Base-by-base conservation (phyloP, 2,888 invertebrate genomes). In the Archips crataeganus region DNA sequence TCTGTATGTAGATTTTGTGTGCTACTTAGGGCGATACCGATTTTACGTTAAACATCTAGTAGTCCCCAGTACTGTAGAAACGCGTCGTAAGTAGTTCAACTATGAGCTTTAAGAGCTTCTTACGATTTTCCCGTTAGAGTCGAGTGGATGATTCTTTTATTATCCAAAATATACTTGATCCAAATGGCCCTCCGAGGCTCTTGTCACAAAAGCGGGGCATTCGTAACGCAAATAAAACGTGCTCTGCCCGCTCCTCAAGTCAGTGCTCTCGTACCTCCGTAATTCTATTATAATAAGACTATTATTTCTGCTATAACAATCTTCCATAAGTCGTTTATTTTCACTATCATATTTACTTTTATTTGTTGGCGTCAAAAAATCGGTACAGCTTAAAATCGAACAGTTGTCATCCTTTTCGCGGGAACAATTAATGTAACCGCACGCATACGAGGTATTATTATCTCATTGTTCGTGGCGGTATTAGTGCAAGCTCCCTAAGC, bases 141-240 rank as follows among this genome's bases (percentile, higher is more conserved):
- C 80, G 79, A 87, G 84, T 85, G 85, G 85, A 85, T 87, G 85
- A 87, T 86, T 88, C 86, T 85, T 87, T 88, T 89, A 89, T 89
- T 85, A 89, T 87, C 80, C 85, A 87, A 88, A 87, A 90, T 86
- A 87, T 85, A 84, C 84, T 85, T 84, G 84, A 88, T 85, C 85
- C 86, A 84, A 88, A 89, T 85, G 87, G 86, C 85, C 84, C 81
- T 85, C 80, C 80, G 84, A 80, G 77, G 79, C 80, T 84, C 86
- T 89, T 84, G 85, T 85, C 85, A 87, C 88, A 89, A 88, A 88
- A 82, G 87, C 82, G 83, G 82, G 80, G 79, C 81, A 85, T 86
- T 85, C 80, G 79, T 77, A 82, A 85, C 82, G 85, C 85, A 88
- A 88, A 90, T 89, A 88, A 87, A 89, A 89, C 83, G 85, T 87